phyloP scores from a whole-genome alignment of 2,113 vertebrate species.

The Lates calcarifer region DNA sequence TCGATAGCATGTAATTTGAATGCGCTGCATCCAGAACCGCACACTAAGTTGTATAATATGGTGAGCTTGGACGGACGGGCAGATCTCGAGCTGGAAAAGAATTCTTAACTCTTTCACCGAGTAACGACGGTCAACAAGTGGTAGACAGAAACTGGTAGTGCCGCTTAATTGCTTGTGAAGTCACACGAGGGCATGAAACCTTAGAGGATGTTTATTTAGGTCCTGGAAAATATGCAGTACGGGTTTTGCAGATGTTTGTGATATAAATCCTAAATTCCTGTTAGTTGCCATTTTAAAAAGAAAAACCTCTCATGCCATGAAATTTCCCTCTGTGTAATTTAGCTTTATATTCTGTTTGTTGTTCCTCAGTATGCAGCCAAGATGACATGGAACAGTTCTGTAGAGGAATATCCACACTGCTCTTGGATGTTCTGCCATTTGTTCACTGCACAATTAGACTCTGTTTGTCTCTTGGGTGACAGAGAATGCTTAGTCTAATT shows the following conservation, averaged over 20 bases:
- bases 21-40: conserved; percentile 78
- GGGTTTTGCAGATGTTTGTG: conserved; percentile 71
- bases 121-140: conserved; percentile 60
- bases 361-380: conserved; percentile 63
- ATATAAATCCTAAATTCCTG: conserved; percentile 66
- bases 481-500: conserved; percentile 49
- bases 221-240: conserved; percentile 63
- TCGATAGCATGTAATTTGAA: conserved; percentile 83
- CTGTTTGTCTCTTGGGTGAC: conserved; percentile 59
- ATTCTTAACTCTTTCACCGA: conserved; percentile 65
- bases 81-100: conserved; percentile 47
- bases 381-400: conserved; percentile 72
- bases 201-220: conserved; percentile 72
- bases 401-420: conserved; percentile 45
- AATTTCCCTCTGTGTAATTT: conserved; percentile 57
- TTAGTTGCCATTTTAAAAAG: conserved; percentile 40
- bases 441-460: conserved; percentile 54
- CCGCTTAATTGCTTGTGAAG: conserved; percentile 68
- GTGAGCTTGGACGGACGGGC: conserved; percentile 59
- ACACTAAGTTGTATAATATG: conserved; percentile 76
- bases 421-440: conserved; percentile 53
- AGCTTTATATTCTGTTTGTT: conserved; percentile 70
- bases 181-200: conserved; percentile 66
- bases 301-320: conserved; percentile 18
- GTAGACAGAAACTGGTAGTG: conserved; percentile 40